phyloP scores from a whole-genome alignment of 2,113 vertebrate species.

The Regulus satrapa region DNA sequence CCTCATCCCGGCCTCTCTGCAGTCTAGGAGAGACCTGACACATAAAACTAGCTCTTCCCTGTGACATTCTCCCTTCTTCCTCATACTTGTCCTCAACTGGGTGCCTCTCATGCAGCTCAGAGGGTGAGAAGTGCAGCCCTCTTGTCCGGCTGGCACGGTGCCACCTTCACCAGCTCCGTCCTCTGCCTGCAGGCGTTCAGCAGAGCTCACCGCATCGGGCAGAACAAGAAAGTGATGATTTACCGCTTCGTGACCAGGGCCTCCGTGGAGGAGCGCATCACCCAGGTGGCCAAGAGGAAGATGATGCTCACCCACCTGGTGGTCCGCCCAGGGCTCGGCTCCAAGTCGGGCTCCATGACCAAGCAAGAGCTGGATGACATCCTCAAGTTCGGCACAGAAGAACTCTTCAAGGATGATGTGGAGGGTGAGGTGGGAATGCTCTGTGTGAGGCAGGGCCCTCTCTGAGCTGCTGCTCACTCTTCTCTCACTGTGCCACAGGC shows the following conservation, averaged over 20 bases:
- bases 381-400: constrained; percentile 96
- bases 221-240: constrained; percentile 99
- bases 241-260: constrained; percentile 96
- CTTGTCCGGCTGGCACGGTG: fast-evolving
- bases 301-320: constrained; percentile 99
- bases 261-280: constrained; percentile 95
- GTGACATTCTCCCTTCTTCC: neutral
- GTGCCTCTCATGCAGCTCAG: neutral
- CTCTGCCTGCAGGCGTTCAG: constrained; percentile 85
- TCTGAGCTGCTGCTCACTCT: neutral
- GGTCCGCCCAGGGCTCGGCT: constrained; percentile 92
- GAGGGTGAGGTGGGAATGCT: constrained; percentile 74
- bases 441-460: fast-evolving
- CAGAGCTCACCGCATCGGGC: constrained; percentile 94
- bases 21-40: neutral
- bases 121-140: neutral
- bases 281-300: constrained; percentile 98
- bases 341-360: constrained; percentile 97
- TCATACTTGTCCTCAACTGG: neutral
- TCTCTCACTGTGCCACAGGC: neutral
- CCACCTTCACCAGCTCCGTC: fast-evolving
- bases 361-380: constrained; percentile 98
- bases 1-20: neutral
- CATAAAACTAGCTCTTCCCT: neutral
- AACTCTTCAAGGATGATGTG: constrained; percentile 96